phyloP scores from a whole-genome alignment of 2,888 invertebrate species.

The Dione juno region DNA sequence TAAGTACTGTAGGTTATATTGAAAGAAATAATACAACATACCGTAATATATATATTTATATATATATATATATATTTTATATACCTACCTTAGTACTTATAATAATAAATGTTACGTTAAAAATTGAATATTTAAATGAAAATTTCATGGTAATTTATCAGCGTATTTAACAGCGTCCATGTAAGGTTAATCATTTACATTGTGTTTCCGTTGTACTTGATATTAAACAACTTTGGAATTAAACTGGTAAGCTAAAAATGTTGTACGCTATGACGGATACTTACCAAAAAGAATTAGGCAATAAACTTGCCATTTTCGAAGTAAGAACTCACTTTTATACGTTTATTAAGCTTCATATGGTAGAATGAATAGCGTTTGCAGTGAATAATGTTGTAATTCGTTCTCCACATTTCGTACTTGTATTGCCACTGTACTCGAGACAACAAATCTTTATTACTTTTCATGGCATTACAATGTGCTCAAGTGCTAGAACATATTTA shows the following conservation, averaged over 20 bases:
- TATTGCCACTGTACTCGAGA: conserved; percentile 8
- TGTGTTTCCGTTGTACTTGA: conserved; percentile 7
- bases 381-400: conserved; percentile 34
- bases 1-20: too few species aligned
- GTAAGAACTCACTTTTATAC: conserved; percentile 36
- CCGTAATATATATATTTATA: too few species aligned
- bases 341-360: conserved; percentile 36
- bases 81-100: too few species aligned
- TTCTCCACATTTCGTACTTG: conserved; percentile 3
- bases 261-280: conserved; percentile 35
- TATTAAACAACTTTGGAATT: conserved; percentile 24
- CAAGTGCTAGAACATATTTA: neutral
- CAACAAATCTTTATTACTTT: conserved; percentile 9
- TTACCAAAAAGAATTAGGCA: conserved; percentile 36
- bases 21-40: too few species aligned
- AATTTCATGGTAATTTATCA: neutral
- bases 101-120: neutral
- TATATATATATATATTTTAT: too few species aligned
- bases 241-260: conserved; percentile 35
- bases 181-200: neutral
- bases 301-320: conserved; percentile 38
- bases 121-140: neutral
- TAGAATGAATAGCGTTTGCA: conserved; percentile 29
- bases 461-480: neutral
- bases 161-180: neutral